Evolutionary conservation across 2,888 invertebrate genomes (phyloP).

Genomic region (Aspidapion aeneum): DNA sequence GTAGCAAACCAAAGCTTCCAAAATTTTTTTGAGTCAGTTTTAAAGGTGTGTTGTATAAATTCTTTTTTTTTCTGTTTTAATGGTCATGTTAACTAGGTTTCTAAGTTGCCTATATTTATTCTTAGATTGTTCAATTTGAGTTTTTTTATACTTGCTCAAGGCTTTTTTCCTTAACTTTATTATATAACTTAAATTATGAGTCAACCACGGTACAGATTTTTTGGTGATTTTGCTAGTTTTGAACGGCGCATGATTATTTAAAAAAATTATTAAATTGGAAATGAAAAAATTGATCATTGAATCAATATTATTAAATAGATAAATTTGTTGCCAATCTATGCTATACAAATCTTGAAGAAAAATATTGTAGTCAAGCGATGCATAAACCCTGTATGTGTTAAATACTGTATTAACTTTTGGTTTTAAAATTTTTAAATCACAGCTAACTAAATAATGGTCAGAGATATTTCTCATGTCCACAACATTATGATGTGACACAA

Average conservation of each 20-base stretch:
- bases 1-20: neutral
- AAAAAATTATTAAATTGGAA: neutral
- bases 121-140: neutral
- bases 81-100: neutral
- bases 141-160: neutral
- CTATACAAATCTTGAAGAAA: neutral
- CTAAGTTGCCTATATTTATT: neutral
- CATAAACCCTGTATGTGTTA: neutral
- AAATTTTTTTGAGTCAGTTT: neutral
- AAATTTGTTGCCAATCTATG: neutral
- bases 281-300: neutral
- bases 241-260: neutral
- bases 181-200: neutral
- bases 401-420: too few relatives aligned
- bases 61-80: neutral
- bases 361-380: neutral
- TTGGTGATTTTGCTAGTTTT: neutral
- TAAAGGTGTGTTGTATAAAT: neutral
- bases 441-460: constrained; percentile 1
- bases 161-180: neutral
- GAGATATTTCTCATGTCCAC: neutral
- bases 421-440: too few relatives aligned
- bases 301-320: neutral
- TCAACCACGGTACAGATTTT: neutral
- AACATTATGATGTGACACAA: neutral